Evolutionary conservation across 2,888 invertebrate genomes (phyloP).

Genomic region (Mycogona germanica): DNA sequence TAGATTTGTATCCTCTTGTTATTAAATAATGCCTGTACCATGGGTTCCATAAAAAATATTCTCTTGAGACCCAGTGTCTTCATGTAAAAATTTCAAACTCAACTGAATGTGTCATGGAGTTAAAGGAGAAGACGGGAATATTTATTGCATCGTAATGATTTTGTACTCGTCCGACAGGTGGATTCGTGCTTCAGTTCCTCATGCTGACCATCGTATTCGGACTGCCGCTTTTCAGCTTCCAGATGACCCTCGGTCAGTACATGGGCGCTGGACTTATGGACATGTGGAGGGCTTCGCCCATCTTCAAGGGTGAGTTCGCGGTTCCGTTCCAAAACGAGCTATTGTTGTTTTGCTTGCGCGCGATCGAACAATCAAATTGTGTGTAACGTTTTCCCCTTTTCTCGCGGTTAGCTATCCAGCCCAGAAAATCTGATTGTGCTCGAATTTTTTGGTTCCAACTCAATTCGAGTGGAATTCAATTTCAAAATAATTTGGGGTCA

Average conservation of each 20-base stretch:
- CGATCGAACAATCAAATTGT: no score
- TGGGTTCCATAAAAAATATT: no score
- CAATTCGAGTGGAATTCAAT: no score
- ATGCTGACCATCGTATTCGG: slow-evolving; percentile 67
- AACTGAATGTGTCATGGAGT: neutral
- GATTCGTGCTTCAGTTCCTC: slow-evolving; percentile 78
- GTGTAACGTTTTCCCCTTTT: no score
- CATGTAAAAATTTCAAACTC: neutral
- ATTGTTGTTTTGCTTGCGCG: no score
- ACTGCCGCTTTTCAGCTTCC: slow-evolving; percentile 70
- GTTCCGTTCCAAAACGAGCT: no score
- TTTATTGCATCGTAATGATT: neutral
- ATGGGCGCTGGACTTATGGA: slow-evolving; percentile 72
- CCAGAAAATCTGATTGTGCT: no score
- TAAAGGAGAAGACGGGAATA: no score
- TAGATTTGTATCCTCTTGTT: neutral
- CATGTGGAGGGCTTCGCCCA: slow-evolving; percentile 87
- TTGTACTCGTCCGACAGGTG: slow-evolving; percentile 44
- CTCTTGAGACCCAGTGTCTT: neutral
- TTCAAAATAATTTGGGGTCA: no score
- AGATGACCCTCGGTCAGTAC: slow-evolving; percentile 73
- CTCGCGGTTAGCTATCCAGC: no score
- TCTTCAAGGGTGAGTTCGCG: slow-evolving; percentile 50
- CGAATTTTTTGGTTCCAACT: no score
- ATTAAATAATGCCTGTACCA: no score